These are phyloP conservation scores for Sorex araneus DNA, from an alignment of 2,113 vertebrate species.

Conservation along the genomic window DNA sequence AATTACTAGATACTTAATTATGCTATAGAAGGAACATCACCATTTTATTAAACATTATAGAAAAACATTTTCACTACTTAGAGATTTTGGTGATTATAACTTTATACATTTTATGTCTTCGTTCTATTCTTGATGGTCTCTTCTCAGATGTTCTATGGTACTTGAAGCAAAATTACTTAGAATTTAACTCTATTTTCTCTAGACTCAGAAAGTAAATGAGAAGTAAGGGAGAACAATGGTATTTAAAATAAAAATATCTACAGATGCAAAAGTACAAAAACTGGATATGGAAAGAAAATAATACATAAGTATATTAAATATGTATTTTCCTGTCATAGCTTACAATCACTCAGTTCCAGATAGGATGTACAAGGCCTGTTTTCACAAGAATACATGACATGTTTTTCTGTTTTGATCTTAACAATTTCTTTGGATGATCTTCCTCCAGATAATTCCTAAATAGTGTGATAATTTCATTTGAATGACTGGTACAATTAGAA, in stretches of 20 bases:
- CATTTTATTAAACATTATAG: not conserved
- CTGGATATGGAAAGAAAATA: too few species aligned
- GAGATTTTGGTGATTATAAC: too few species aligned
- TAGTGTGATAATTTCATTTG: not conserved
- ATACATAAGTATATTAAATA: not conserved
- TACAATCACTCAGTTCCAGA: not conserved
- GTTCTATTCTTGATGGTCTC: not conserved
- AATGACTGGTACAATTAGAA: not conserved
- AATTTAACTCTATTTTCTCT: not conserved
- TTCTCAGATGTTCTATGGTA: not conserved
- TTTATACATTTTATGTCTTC: too few species aligned
- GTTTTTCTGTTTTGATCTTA: not conserved
- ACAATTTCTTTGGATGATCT: not conserved
- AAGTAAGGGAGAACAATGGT: not conserved
- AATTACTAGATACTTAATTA: constrained; percentile 4
- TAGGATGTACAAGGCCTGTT: not conserved
- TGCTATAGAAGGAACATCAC: not conserved
- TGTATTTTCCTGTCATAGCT: not conserved
- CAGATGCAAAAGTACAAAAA: too few species aligned
- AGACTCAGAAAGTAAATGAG: not conserved
- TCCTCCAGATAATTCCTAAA: not conserved
- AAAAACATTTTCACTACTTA: too few species aligned
- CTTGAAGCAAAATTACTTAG: not conserved
- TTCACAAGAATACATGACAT: not conserved
- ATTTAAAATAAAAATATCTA: too few species aligned